Evolutionary conservation across 2,113 vertebrate species (phyloP).

Genomic region (Xiphias gladius): DNA sequence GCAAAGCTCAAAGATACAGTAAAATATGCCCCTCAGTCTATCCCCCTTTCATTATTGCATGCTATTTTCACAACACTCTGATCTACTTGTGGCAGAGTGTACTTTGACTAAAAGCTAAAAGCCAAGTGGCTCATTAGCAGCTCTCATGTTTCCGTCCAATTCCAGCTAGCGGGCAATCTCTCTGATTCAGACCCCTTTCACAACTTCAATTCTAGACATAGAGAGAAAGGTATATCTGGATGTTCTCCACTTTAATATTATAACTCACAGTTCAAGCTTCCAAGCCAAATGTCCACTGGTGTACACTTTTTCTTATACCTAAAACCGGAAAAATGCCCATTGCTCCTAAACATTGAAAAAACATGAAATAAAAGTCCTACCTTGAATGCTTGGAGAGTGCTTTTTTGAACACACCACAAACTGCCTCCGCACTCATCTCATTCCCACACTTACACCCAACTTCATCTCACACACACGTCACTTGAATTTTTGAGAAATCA

Average conservation of each 20-base stretch:
- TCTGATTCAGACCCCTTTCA: conserved; percentile 36
- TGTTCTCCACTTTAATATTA: not conserved
- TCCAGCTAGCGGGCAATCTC: conserved; percentile 30
- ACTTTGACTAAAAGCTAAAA: conserved; percentile 69
- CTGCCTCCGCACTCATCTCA: conserved; percentile 25
- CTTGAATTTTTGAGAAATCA: conserved; percentile 37
- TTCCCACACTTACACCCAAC: conserved; percentile 10
- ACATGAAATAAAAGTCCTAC: not conserved
- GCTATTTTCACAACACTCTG: conserved; percentile 64
- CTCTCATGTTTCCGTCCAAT: conserved; percentile 58
- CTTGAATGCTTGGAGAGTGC: not conserved
- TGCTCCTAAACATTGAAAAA: not conserved
- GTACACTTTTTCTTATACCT: not conserved
- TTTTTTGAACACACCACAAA: conserved; percentile 15
- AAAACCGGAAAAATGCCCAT: not conserved
- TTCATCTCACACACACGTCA: conserved; percentile 18
- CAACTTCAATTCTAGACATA: conserved; percentile 6
- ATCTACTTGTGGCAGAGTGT: conserved; percentile 65
- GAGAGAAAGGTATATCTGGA: not conserved
- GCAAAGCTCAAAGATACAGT: conserved; percentile 36
- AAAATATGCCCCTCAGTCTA: conserved; percentile 54
- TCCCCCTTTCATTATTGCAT: conserved; percentile 54
- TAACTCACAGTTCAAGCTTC: not conserved
- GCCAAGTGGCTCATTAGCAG: conserved; percentile 70
- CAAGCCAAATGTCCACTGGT: not conserved